Conservation (phyloP, 1,140 invertebrate genomes). For the Macrobrachium nipponense region DNA sequence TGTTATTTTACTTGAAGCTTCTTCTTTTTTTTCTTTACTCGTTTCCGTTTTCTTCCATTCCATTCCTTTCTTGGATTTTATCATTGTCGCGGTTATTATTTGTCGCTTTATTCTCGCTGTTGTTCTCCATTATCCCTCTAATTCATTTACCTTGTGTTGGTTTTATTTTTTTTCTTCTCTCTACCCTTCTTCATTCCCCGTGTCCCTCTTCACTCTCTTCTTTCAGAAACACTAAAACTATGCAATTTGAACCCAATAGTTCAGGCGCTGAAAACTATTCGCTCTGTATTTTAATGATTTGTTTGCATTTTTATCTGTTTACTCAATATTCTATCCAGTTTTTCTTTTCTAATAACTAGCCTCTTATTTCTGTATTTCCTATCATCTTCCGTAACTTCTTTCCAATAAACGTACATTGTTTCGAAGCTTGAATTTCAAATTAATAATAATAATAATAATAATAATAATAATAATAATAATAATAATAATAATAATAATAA, state of each 20-base stretch:
- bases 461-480: slow-evolving; percentile 1
- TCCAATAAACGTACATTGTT: background rate
- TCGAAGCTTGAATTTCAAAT: background rate
- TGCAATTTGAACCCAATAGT: too few species aligned
- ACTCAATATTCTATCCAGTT: background rate
- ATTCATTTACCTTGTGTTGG: background rate
- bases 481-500: slow-evolving; percentile 23
- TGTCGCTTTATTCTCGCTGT: background rate
- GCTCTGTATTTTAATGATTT: too few species aligned
- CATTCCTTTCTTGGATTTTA: background rate
- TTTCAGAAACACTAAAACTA: too few species aligned
- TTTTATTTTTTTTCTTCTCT: background rate
- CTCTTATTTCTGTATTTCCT: too few species aligned
- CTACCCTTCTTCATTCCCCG: too few species aligned
- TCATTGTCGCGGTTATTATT: background rate
- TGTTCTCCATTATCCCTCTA: background rate
- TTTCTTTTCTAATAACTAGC: background rate
- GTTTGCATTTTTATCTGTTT: background rate
- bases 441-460: slow-evolving; percentile 1
- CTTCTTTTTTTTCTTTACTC: background rate
- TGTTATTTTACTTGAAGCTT: background rate
- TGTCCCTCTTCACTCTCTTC: too few species aligned
- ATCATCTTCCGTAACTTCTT: too few species aligned
- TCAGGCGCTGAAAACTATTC: too few species aligned
- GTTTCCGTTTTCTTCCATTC: background rate